Evolutionary conservation across 2,888 invertebrate genomes (phyloP).

Genomic region (Stenotaenia linearis): DNA sequence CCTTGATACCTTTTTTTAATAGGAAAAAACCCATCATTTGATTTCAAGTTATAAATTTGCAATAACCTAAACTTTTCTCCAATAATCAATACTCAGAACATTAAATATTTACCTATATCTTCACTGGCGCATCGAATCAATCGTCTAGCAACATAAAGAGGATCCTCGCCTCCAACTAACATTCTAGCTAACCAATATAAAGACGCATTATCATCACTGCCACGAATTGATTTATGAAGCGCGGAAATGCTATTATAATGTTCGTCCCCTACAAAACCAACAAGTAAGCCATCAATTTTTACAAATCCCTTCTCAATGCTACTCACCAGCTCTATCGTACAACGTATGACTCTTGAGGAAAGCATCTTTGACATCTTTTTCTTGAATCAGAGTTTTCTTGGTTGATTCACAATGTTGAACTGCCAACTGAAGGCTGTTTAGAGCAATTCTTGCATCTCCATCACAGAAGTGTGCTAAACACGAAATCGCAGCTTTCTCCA

Average conservation of each 20-base stretch:
- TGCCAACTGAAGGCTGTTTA: conserved; percentile 68
- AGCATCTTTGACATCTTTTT: conserved; percentile 60
- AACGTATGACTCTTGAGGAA: conserved; percentile 68
- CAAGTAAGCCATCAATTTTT: not conserved
- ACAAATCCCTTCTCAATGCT: not conserved
- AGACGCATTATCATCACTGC: conserved; percentile 68
- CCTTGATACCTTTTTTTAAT: too few relatives aligned
- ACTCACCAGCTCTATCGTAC: conserved; percentile 54
- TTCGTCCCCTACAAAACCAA: conserved; percentile 58
- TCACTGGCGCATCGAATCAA: conserved; percentile 69
- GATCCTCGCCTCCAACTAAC: conserved; percentile 72
- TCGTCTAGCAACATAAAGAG: conserved; percentile 67
- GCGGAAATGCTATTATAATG: conserved; percentile 79
- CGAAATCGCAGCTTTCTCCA: conserved; percentile 58
- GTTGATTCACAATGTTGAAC: conserved; percentile 54
- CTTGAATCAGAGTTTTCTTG: conserved; percentile 42
- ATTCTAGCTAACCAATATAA: conserved; percentile 77
- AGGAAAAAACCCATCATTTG: too few relatives aligned
- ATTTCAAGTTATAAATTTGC: too few relatives aligned
- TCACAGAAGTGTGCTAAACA: conserved; percentile 71
- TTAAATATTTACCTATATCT: conserved; percentile 60
- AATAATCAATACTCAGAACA: too few relatives aligned
- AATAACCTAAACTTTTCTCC: too few relatives aligned
- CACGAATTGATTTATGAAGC: conserved; percentile 73
- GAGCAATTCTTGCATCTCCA: conserved; percentile 73